Base-by-base conservation (phyloP, 2,797 vertebrate species). In the Danio choprae region DNA sequence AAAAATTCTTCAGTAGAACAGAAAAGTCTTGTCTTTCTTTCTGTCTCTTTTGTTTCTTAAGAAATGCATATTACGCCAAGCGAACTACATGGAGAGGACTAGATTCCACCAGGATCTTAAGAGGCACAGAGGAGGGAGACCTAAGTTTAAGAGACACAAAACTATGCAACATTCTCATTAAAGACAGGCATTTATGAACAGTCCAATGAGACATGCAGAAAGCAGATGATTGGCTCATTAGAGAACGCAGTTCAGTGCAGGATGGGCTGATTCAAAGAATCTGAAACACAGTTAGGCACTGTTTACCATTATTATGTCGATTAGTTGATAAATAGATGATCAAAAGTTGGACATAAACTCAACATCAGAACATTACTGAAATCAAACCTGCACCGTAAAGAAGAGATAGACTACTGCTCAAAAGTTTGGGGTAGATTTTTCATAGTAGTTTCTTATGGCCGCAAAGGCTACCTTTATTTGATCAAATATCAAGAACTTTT, bases 101-200 rank as follows among this genome's bases (percentile, higher is more conserved):
- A 96, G 96, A 95, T 95, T 95, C 95, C 95, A 96, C 95, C 96
- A 95, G 95, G 95, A 96, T 95, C 92, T 91, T 95, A 97, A 95
- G 95, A 96, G 95, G 95, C 95, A 97, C 94, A 97, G 95, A 96
- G 94, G 95, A 97, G 95, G 93, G 94, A 97, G 95, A 97, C 95
- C 96, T 97, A 95, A 92, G 95, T 96, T 96, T 94, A 95, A 96
- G 91, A 96, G 95, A 97, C 96, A 97, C 95, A 95, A 88, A 96
- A 96, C 95, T 98, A 96, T 96, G 96, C 95, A 96, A 97, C 96
- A 97, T 96, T 98, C 96, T 97, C 95, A 97, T 96, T 98, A 97
- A 94, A 94, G 96, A 97, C 97, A 98, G 93, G 97, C 97, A 97
- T 96, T 96, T 97, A 95, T 97, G 96, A 97, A 97, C 96, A 97